Base-by-base conservation (phyloP, 2,888 invertebrate genomes). In the Apamea monoglypha region DNA sequence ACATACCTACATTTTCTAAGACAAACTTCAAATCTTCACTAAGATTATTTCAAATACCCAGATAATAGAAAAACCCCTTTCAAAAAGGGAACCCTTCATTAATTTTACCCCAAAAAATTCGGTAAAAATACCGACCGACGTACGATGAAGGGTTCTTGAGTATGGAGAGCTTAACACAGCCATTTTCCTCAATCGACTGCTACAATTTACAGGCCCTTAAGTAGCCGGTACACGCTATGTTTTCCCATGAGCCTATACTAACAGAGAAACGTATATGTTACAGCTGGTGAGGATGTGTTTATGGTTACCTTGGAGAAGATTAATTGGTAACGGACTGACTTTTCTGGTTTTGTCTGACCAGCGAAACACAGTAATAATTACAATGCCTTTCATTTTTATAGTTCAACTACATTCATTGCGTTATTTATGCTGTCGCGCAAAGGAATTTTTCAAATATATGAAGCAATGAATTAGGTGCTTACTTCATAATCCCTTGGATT, bases 161-260 rank as follows among this genome's bases (percentile, higher is more conserved):
- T 59, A 44, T 56, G 6, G 14, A 63, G 56, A 69, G 68, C 64
- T 47, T 71, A 74, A 80, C 66, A 47, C 21, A 14, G n/a, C 66
- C 80, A 67, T 74, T 83, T 84, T 80, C 83, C 85, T 74, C 81
- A 83, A 75, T 74, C 61, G 70, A 1, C 32, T 40, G 29, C 66
- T 29, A 83, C 71, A 85, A 81, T 80, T 74, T 85, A 74, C 74
- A 44, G 36, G 67, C 50, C 7, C 74, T 72, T 63, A 64, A 71
- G 63, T 80, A 80, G 25, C 25, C 79, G 80, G 80, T 71, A 84
- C 66, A 74, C 25, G 70, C 40, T 40, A 47, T 80, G 82, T 84
- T 84, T 84, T 82, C 63, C 36, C 32, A 68, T 29, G 78, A 66
- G 32, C 84, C 66, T 67, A n/a, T 70, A 78, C 56, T 32, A 81